These are phyloP conservation scores for Dynastes tityus DNA, from an alignment of 2,888 invertebrate genomes.

Conservation along the genomic window DNA sequence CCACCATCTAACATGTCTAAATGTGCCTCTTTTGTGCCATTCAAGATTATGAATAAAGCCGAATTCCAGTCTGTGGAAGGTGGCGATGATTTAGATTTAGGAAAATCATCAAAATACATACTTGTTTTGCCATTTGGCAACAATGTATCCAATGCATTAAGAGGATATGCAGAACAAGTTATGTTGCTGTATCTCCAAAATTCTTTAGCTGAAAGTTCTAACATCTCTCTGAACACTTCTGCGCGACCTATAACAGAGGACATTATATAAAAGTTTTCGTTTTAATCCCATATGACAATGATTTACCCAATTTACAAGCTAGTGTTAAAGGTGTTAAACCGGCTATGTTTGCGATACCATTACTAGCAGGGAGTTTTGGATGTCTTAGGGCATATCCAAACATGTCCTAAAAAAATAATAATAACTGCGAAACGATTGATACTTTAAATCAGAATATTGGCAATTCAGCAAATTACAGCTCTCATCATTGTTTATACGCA, in stretches of 20 bases:
- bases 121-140: slow-evolving; percentile 96
- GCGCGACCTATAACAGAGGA: slow-evolving; percentile 78
- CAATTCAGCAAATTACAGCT: background rate
- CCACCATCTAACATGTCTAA: slow-evolving; percentile 99
- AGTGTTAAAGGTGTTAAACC: slow-evolving; percentile 96
- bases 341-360: slow-evolving; percentile 89
- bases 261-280: slow-evolving; percentile 16
- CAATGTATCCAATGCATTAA: slow-evolving; percentile 96
- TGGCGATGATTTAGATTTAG: background rate
- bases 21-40: slow-evolving; percentile 98
- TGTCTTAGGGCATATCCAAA: slow-evolving; percentile 97
- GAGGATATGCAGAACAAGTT: slow-evolving; percentile 97
- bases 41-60: slow-evolving; percentile 96
- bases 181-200: slow-evolving; percentile 99
- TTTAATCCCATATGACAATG: background rate
- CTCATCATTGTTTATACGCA: no score
- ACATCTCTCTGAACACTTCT: slow-evolving; percentile 97
- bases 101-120: slow-evolving; percentile 65
- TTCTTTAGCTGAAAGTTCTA: slow-evolving; percentile 94
- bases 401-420: slow-evolving; percentile 84
- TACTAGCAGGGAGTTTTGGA: slow-evolving; percentile 93
- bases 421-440: background rate
- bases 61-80: slow-evolving; percentile 94
- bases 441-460: background rate
- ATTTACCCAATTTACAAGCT: slow-evolving; percentile 88